phyloP scores from a whole-genome alignment of 2,113 vertebrate species.

The Caracal caracal region DNA sequence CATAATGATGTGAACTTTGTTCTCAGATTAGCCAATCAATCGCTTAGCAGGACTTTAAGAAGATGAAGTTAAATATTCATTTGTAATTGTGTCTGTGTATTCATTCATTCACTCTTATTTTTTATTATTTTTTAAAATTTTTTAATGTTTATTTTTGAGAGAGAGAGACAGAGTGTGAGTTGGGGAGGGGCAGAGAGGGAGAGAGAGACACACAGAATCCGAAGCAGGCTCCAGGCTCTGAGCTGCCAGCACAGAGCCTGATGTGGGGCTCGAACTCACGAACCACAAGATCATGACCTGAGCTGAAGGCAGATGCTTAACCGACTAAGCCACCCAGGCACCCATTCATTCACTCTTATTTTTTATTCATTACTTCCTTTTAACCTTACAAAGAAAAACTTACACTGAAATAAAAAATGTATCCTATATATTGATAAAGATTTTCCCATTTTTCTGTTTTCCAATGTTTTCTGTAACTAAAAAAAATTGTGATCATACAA shows the following conservation, averaged over 20 bases:
- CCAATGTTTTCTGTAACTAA: neutral
- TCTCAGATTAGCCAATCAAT: neutral
- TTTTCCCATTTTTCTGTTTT: neutral
- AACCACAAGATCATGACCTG: too few species aligned
- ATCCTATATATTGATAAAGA: neutral
- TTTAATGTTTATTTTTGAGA: too few species aligned
- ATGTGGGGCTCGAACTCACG: too few species aligned
- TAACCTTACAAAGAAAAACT: neutral
- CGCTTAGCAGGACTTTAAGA: neutral
- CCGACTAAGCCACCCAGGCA: too few species aligned
- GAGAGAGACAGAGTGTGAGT: too few species aligned
- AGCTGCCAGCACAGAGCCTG: too few species aligned
- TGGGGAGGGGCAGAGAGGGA: too few species aligned
- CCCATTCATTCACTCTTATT: neutral
- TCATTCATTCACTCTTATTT: neutral
- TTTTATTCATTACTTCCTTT: neutral
- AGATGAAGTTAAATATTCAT: neutral
- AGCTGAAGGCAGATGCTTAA: too few species aligned
- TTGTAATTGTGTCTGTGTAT: neutral
- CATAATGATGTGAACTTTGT: neutral
- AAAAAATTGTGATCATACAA: neutral
- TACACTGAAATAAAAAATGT: neutral
- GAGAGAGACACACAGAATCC: too few species aligned
- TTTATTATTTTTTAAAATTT: neutral
- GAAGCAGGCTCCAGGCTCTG: too few species aligned